Percentiles rank a stretch among this genome's conserved stretches.
Conservation (phyloP, 1,140 invertebrate species). For the Musca vetustissima region DNA sequence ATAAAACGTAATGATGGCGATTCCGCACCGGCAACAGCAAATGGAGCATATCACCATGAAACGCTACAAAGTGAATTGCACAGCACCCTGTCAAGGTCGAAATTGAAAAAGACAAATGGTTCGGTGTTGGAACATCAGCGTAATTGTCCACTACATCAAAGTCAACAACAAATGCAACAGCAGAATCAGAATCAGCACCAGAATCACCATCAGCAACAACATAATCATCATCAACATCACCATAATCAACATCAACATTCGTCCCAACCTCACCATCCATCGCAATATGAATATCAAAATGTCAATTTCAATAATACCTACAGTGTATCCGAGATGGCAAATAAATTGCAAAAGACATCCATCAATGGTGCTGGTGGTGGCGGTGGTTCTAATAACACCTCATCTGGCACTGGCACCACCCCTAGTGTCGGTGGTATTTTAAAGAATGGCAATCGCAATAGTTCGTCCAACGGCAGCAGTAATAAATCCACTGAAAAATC, state of each 20-base stretch:
- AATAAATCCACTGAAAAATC: conserved; percentile 39
- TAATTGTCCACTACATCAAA: conserved; percentile 27
- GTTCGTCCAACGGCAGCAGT: neutral
- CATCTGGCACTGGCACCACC: neutral
- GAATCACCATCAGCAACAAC: conserved; percentile 10
- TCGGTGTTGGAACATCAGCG: conserved; percentile 27
- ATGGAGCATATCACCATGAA: conserved; percentile 52
- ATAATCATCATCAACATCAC: conserved; percentile 11
- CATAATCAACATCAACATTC: conserved; percentile 17
- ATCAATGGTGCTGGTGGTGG: neutral
- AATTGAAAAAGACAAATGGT: conserved; percentile 55
- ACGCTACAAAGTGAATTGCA: conserved; percentile 71
- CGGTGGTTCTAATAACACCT: neutral
- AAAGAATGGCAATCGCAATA: conserved; percentile 43
- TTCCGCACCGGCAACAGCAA: conserved; percentile 51
- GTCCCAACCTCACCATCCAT: neutral
- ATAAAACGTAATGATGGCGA: conserved; percentile 52
- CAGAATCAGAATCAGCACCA: conserved; percentile 5
- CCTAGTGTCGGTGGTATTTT: conserved; percentile 39
- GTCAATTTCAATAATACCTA: neutral
- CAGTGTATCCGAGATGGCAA: neutral
- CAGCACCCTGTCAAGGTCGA: conserved; percentile 72
- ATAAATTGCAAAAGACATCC: conserved; percentile 9
- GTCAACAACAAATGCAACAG: conserved; percentile 7
- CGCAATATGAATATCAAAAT: conserved; percentile 1